Percentiles rank a stretch among this genome's conserved stretches.
Conservation (phyloP, 1,140 invertebrate species). For the Drosophila bifasciata region DNA sequence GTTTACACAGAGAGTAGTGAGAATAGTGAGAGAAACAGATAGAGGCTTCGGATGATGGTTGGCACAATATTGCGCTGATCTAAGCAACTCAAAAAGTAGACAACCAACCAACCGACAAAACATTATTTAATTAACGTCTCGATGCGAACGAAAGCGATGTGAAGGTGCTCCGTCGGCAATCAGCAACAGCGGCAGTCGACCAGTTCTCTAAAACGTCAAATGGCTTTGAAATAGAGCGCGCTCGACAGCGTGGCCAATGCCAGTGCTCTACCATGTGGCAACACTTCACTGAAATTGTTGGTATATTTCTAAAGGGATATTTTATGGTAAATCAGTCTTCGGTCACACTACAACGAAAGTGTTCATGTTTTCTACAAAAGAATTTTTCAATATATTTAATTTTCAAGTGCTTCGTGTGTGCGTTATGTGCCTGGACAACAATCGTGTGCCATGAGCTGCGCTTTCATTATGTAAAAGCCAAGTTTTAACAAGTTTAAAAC, state of each 20-base stretch:
- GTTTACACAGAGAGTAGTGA: slow-evolving; percentile 49
- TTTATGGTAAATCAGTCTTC: no score
- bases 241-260: neutral
- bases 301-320: no score
- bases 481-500: slow-evolving; percentile 14
- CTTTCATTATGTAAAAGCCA: slow-evolving; percentile 40
- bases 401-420: slow-evolving; percentile 22
- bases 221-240: slow-evolving; percentile 13
- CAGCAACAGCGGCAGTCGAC: slow-evolving; percentile 6
- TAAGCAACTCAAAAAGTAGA: slow-evolving; percentile 52
- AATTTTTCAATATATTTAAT: slow-evolving; percentile 50
- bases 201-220: slow-evolving; percentile 2
- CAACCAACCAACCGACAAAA: slow-evolving; percentile 48
- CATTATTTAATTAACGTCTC: slow-evolving; percentile 71
- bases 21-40: slow-evolving; percentile 24
- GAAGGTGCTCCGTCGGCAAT: slow-evolving; percentile 38
- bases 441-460: slow-evolving; percentile 53
- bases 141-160: slow-evolving; percentile 48
- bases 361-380: slow-evolving; percentile 60
- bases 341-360: slow-evolving; percentile 15
- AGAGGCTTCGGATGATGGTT: slow-evolving; percentile 26
- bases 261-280: neutral
- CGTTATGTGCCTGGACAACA: slow-evolving; percentile 8
- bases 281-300: neutral
- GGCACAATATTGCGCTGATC: slow-evolving; percentile 55